These are phyloP conservation scores for Gandaritis pyraliata DNA, from an alignment of 2,888 invertebrate species.

Conservation along the genomic window DNA sequence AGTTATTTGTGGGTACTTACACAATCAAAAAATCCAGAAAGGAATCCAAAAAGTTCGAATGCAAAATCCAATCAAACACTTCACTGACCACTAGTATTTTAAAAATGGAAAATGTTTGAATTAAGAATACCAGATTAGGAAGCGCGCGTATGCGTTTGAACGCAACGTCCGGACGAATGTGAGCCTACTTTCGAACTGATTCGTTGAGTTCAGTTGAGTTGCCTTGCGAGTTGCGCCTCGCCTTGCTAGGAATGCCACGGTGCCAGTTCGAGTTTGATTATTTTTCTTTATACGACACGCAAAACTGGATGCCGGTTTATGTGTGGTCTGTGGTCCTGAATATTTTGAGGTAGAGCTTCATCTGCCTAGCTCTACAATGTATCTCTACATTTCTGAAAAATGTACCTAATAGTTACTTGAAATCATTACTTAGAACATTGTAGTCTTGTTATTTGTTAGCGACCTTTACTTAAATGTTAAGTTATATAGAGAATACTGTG, in stretches of 20 bases:
- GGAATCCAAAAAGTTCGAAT: slow-evolving; percentile 60
- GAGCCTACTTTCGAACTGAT: slow-evolving; percentile 79
- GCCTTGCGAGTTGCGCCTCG: slow-evolving; percentile 53
- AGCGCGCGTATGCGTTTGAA: slow-evolving; percentile 54
- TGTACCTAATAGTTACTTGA: too few relatives aligned
- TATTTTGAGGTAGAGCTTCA: slow-evolving; percentile 2
- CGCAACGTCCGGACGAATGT: slow-evolving; percentile 67
- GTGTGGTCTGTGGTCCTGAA: slow-evolving; percentile 23
- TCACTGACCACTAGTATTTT: slow-evolving; percentile 66
- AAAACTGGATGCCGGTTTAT: slow-evolving; percentile 59
- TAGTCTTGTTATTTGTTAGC: too few relatives aligned
- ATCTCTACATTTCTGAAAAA: too few relatives aligned
- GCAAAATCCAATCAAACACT: slow-evolving; percentile 60
- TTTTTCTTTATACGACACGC: slow-evolving; percentile 61
- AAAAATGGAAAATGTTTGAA: slow-evolving; percentile 47
- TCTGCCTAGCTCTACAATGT: not conserved
- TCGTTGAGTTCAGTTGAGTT: slow-evolving; percentile 41
- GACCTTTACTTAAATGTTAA: too few relatives aligned
- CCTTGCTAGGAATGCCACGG: slow-evolving; percentile 74
- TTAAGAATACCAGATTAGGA: slow-evolving; percentile 58
- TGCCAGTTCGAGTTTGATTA: slow-evolving; percentile 65
- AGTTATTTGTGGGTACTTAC: slow-evolving; percentile 55
- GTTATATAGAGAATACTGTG: too few relatives aligned
- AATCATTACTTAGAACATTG: too few relatives aligned
- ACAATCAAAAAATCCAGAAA: slow-evolving; percentile 65